These are phyloP conservation scores for Prochilodus magdalenae DNA, from an alignment of 2,113 vertebrate genomes.

Conservation along the genomic window DNA sequence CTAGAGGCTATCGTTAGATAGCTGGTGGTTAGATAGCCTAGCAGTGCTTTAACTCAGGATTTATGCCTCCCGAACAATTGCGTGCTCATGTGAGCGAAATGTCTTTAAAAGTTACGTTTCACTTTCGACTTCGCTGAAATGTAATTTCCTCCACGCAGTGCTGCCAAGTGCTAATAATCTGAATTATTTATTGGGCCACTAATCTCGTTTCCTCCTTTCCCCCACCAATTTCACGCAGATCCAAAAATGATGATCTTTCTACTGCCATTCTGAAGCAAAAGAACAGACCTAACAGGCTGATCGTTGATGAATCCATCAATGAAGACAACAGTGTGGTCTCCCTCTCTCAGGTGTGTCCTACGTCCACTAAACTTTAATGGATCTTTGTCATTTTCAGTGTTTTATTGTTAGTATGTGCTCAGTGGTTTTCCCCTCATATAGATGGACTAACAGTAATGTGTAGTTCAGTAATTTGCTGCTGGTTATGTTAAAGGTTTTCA, in stretches of 20 bases:
- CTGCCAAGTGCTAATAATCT: background rate
- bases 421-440: too few relatives aligned
- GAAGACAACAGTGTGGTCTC: constrained; percentile 99
- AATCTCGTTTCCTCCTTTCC: background rate
- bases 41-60: background rate
- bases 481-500: too few relatives aligned
- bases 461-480: too few relatives aligned
- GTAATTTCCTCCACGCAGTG: background rate
- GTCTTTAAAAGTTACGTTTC: background rate
- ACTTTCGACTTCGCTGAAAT: constrained; percentile 9
- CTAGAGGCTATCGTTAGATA: background rate
- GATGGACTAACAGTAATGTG: too few relatives aligned
- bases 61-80: background rate
- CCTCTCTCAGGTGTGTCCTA: constrained; percentile 88
- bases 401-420: too few relatives aligned
- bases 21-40: background rate
- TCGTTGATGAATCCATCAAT: constrained; percentile 99
- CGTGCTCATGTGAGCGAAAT: background rate
- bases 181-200: background rate
- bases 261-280: constrained; percentile 99
- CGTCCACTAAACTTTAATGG: background rate
- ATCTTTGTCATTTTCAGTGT: too few relatives aligned
- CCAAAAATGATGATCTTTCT: constrained; percentile 95
- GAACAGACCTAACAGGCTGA: constrained; percentile 96
- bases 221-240: constrained; percentile 71